These are phyloP conservation scores for Ceratoteleas bidentatus DNA, from an alignment of 1,140 invertebrate species.

Conservation along the genomic window DNA sequence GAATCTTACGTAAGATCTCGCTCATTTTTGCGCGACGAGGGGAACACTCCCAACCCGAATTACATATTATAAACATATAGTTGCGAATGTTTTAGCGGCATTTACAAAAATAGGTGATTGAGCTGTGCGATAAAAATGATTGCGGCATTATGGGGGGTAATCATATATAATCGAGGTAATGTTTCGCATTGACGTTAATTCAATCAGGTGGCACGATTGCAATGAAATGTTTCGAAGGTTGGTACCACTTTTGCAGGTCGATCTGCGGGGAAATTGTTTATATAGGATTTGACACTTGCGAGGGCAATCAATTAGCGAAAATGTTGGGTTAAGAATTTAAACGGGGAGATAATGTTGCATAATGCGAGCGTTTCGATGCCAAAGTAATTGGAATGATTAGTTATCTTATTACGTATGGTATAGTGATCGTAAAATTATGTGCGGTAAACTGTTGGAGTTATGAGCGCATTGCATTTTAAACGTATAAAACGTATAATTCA, in stretches of 20 bases:
- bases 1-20: slow-evolving; percentile 42
- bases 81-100: not conserved
- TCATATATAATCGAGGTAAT: not conserved
- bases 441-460: too few species aligned
- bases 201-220: not conserved
- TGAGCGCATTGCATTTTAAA: too few species aligned
- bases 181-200: slow-evolving; percentile 3
- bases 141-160: not conserved
- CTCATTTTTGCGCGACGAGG: slow-evolving; percentile 15
- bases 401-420: too few species aligned
- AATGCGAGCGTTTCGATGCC: too few species aligned
- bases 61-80: slow-evolving; percentile 11
- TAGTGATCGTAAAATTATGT: too few species aligned
- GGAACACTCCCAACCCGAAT: slow-evolving; percentile 16
- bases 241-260: too few species aligned
- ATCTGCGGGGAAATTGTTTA: too few species aligned
- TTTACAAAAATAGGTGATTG: not conserved
- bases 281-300: too few species aligned
- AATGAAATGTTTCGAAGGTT: not conserved
- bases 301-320: not conserved
- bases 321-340: too few species aligned
- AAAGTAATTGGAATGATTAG: too few species aligned
- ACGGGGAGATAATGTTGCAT: too few species aligned
- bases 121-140: slow-evolving; percentile 1
- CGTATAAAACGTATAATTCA: too few species aligned